Base-by-base conservation (phyloP, 2,888 invertebrate species). In the Cancer borealis region DNA sequence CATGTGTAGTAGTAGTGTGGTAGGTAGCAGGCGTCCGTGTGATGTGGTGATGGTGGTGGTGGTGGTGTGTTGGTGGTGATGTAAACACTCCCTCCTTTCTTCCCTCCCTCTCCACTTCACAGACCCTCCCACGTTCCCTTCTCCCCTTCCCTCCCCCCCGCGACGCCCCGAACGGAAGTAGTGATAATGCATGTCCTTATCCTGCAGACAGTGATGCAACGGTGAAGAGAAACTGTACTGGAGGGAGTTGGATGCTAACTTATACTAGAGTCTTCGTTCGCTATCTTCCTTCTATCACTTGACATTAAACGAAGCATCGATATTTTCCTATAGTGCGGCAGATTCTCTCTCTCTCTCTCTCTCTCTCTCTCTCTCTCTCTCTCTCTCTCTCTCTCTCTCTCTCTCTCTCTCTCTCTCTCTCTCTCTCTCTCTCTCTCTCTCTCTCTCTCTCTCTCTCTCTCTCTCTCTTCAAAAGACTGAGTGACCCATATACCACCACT, bases 371-470 rank as follows among this genome's bases (percentile, higher is more conserved):
- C 79, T 79, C 30, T 79, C 79, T 79, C 79, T 79, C 79, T 79
- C 79, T 79, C 79, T 79, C 79, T 79, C 79, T 79, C 79, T 79
- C 79, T 79, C 79, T 79, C 79, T 79, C 26, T 79, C 79, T 79
- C 79, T 79, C 79, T 79, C 79, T 79, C 79, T 79, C 79, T 79
- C 79, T 66, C 66, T 66, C 66, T 66, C 66, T 66, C 66, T 66
- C n/a, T 66, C 66, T 66, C 66, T 66, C 66, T 66, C 66, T 66
- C 66, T 66, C 66, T 66, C 66, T 21, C 66, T 21, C 66, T 21
- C 66, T 21, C 66, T 21, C 54, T 54, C 54, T 54, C 54, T 54
- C 54, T 30, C 26, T 30, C 66, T 21, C 66, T 21, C 54, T 54
- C 54, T 54, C 54, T 54, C 54, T 30, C 26, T 30, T 8, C 66